Base-by-base conservation (phyloP, 2,888 invertebrate genomes). In the Amiota mariae region DNA sequence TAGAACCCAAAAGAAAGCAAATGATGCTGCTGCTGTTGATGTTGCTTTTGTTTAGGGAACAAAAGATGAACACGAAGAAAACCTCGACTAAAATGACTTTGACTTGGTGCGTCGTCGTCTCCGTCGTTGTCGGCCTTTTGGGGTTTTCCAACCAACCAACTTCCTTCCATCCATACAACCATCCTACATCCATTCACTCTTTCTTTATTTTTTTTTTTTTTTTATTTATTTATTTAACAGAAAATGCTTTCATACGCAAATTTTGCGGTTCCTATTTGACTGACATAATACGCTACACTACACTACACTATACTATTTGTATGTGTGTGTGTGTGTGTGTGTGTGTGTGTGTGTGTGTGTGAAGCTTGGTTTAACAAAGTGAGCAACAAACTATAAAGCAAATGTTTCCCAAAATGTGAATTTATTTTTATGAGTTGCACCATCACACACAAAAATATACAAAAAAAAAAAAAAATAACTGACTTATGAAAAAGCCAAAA, bases 161-260 rank as follows among this genome's bases (percentile, higher is more conserved):
- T 24, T 51, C 20, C 72, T 75, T 78, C 75, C 54, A 57, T 70
- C 54, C 71, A 48, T 72, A 71, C 68, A 75, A 72, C 75, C 71
- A 70, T 73, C 68, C 47, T 70, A 71, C 68, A 75, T 70, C 75
- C 71, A 70, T 73, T 64, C 47, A 56, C 18, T 54, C 47, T 49
- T 57, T 70, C 6, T 59, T 48, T 71, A 12, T 74, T 72, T 67
- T 64, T 64, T 18, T 24, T 71, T 74, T 72, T 67, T 64, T 64
- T 18, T 24, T 71, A 20, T 36, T 64, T 66, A 46, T 48, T 64
- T 56, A n/a, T 71, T 66, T 66, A 13, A 8, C 18, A n/a, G 47
- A 49, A 59, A 18, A 59, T 59, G 59, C 59, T 54, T 68, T 68
- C 54, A 54, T 51, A 68, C 51, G 67, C 67, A 68, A 68, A 68